Evolutionary conservation across 2,888 invertebrate genomes (phyloP).

Genomic region (Polydrusus cervinus): DNA sequence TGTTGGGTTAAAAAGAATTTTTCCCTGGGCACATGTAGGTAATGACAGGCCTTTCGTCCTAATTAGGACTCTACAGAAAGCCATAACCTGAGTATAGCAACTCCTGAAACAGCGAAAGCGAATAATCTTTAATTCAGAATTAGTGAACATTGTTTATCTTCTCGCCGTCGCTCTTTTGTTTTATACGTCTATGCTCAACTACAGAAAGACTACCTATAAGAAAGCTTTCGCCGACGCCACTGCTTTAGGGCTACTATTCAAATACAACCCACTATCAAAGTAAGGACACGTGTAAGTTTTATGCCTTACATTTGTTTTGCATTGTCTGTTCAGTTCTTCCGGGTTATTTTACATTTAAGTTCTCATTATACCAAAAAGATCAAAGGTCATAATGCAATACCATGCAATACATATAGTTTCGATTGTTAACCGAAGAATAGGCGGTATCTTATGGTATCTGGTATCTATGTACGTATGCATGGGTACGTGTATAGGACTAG

Average conservation of each 20-base stretch:
- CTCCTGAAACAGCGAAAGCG: no score
- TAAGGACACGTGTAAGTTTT: slow-evolving; percentile 28
- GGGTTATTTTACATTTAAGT: slow-evolving; percentile 32
- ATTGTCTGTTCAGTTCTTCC: slow-evolving; percentile 19
- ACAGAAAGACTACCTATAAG: background rate
- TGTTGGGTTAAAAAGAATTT: no score
- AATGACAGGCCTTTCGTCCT: no score
- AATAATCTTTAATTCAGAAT: no score
- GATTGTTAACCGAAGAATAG: slow-evolving; percentile 8
- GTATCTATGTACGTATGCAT: background rate
- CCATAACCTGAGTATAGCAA: no score
- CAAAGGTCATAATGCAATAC: slow-evolving; percentile 17
- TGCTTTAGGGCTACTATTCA: background rate
- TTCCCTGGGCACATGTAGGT: no score
- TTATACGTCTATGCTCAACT: no score
- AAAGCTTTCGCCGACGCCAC: slow-evolving; percentile 2
- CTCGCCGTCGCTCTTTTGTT: no score
- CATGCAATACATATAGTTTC: no score
- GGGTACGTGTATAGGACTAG: background rate
- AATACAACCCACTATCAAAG: slow-evolving; percentile 17
- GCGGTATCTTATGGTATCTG: slow-evolving; percentile 3
- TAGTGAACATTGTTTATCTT: no score
- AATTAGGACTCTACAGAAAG: no score
- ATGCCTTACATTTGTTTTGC: slow-evolving; percentile 23
- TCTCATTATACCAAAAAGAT: slow-evolving; percentile 24